Evolutionary conservation across 2,797 vertebrate genomes (phyloP).

Genomic region (Gymnoscopelus braueri): DNA sequence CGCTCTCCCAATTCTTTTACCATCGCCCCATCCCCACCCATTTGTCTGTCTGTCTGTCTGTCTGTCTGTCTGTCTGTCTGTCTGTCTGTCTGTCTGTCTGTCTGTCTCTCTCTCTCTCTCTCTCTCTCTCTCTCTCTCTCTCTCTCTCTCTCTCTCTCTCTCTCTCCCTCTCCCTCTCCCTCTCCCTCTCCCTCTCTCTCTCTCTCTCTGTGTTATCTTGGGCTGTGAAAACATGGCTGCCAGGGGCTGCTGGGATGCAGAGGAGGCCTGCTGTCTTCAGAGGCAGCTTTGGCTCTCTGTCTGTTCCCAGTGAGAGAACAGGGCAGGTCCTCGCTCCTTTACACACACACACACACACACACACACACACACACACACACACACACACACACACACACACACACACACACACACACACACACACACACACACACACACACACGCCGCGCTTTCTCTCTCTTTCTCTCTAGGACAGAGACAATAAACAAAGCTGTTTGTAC

Average conservation of each 20-base stretch:
- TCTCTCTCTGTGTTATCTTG: conserved; percentile 61
- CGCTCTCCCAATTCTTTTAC: not conserved
- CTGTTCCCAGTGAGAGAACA: conserved; percentile 51
- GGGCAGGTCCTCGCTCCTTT: conserved; percentile 32
- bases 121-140: conserved; percentile 34
- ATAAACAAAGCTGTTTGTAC: conserved; percentile 64
- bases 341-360: conserved; percentile 17
- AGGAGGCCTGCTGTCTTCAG: conserved; percentile 51
- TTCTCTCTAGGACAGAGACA: conserved; percentile 57
- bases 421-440: not conserved
- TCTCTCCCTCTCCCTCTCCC: conserved; percentile 20
- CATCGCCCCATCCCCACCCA: not conserved
- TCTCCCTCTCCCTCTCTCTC: conserved; percentile 8
- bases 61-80: no score
- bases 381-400: conserved; percentile 3
- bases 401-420: conserved; percentile 1
- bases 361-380: conserved; percentile 7
- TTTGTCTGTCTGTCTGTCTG: conserved; percentile 13
- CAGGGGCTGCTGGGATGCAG: conserved; percentile 60
- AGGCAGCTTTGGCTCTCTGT: conserved; percentile 63
- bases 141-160: conserved; percentile 3
- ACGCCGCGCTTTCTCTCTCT: conserved; percentile 11
- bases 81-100: no score
- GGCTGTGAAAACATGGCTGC: conserved; percentile 69
- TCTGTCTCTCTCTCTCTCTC: conserved; percentile 7